Evolutionary conservation across 1,140 invertebrate genomes (phyloP).

Genomic region (Helicorthomorpha holstii): DNA sequence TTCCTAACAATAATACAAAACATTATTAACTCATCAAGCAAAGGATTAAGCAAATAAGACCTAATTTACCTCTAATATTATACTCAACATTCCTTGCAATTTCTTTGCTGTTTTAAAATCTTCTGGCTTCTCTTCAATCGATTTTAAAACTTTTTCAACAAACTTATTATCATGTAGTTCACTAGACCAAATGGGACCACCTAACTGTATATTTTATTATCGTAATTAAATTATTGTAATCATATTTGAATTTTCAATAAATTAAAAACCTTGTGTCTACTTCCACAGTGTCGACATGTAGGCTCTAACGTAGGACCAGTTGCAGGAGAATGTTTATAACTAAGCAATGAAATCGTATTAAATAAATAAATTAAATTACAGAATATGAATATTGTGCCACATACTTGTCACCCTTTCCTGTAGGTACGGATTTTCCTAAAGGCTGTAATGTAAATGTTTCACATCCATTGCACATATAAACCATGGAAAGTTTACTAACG

Average conservation of each 20-base stretch:
- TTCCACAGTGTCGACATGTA: conserved; percentile 57
- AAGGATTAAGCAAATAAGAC: not conserved
- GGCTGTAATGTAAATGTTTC: conserved; percentile 57
- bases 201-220: conserved; percentile 22
- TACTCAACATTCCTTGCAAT: conserved; percentile 39
- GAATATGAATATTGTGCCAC: conserved; percentile 3
- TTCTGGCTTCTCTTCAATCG: conserved; percentile 18
- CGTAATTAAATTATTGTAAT: not conserved
- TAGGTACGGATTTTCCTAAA: conserved; percentile 41
- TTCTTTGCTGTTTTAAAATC: conserved; percentile 49
- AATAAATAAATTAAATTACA: not conserved
- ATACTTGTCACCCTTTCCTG: conserved; percentile 28
- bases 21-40: conserved; percentile 26
- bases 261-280: conserved; percentile 44
- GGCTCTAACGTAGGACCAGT: conserved; percentile 38
- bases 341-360: conserved; percentile 9
- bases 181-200: conserved; percentile 82
- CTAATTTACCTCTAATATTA: conserved; percentile 27
- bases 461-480: conserved; percentile 80
- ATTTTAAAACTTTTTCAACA: conserved; percentile 36
- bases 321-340: conserved; percentile 43
- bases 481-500: conserved; percentile 57
- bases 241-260: conserved; percentile 6
- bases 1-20: conserved; percentile 40
- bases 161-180: conserved; percentile 66